Evolutionary conservation across 2,113 vertebrate genomes (phyloP).

Genomic region (Hippopotamus amphibius): DNA sequence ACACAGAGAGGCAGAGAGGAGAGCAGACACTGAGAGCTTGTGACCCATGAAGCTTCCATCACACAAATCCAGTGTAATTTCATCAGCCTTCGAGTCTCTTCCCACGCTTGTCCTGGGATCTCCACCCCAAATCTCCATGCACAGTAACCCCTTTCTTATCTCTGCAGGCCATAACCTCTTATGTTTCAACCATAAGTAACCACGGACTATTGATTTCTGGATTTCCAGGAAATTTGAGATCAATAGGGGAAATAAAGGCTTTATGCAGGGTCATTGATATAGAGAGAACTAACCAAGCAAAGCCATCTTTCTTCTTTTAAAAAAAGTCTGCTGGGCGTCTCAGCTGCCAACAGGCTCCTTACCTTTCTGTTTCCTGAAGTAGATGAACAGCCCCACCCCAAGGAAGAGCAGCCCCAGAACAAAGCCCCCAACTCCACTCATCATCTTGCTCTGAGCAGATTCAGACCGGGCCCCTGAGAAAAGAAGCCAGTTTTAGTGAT

Average conservation of each 20-base stretch:
- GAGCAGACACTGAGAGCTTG: neutral
- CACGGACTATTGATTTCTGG: neutral
- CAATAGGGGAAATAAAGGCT: rapidly evolving
- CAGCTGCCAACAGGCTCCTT: neutral
- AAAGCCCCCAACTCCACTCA: neutral
- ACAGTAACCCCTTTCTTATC: neutral
- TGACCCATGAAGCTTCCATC: neutral
- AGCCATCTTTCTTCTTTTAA: rapidly evolving
- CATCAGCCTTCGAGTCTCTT: neutral
- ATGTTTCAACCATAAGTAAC: neutral
- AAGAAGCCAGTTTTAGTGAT: neutral
- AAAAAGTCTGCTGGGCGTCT: rapidly evolving
- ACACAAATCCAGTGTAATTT: too few species aligned
- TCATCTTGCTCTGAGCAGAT: neutral
- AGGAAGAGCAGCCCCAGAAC: neutral
- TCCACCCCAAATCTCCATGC: rapidly evolving
- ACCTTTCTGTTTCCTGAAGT: neutral
- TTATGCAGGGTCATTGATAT: rapidly evolving
- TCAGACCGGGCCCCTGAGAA: neutral
- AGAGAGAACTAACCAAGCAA: too few species aligned
- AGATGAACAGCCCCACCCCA: neutral
- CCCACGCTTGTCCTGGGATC: too few species aligned
- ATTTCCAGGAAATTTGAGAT: neutral
- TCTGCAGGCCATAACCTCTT: neutral
- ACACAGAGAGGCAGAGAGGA: neutral